phyloP scores from a whole-genome alignment of 2,797 vertebrate species.

The Danio kyathit region DNA sequence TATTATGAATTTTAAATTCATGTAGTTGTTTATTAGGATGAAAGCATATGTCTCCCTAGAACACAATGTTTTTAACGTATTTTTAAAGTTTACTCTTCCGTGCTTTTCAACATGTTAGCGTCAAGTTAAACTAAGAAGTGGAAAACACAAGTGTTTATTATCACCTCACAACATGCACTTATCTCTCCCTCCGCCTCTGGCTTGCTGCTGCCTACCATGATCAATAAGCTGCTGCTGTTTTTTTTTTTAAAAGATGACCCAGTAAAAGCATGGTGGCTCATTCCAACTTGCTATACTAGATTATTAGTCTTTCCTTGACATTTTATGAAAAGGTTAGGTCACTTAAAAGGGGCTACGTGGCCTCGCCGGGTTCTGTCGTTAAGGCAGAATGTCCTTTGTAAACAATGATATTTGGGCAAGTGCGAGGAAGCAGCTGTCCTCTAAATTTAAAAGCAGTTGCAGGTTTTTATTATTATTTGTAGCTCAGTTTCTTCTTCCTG shows the following conservation, averaged over 20 bases:
- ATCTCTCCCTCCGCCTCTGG: not conserved
- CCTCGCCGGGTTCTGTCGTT: slow-evolving; percentile 36
- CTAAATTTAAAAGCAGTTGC: slow-evolving; percentile 45
- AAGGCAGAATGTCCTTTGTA: slow-evolving; percentile 57
- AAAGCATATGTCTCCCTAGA: too few species aligned
- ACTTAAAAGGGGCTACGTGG: slow-evolving; percentile 54
- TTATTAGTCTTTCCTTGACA: slow-evolving; percentile 68
- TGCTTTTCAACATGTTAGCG: not conserved
- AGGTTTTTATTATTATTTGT: not conserved
- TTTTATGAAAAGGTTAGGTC: slow-evolving; percentile 70
- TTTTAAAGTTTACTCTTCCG: not conserved
- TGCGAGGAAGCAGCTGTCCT: slow-evolving; percentile 29
- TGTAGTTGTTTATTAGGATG: too few species aligned
- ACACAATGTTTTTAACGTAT: not conserved
- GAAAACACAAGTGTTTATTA: slow-evolving; percentile 39
- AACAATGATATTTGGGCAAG: slow-evolving; percentile 52
- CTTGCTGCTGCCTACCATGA: not conserved
- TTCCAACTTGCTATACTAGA: slow-evolving; percentile 49
- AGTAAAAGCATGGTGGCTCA: slow-evolving; percentile 57
- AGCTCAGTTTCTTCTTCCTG: not conserved
- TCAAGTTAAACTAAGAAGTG: slow-evolving; percentile 25
- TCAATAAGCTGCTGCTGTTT: slow-evolving; percentile 41
- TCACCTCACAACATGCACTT: slow-evolving; percentile 4
- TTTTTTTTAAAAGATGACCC: slow-evolving; percentile 48
- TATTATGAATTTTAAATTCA: too few species aligned